Evolutionary conservation across 2,888 invertebrate species (phyloP).

Genomic region (Lamellibrachia columna): DNA sequence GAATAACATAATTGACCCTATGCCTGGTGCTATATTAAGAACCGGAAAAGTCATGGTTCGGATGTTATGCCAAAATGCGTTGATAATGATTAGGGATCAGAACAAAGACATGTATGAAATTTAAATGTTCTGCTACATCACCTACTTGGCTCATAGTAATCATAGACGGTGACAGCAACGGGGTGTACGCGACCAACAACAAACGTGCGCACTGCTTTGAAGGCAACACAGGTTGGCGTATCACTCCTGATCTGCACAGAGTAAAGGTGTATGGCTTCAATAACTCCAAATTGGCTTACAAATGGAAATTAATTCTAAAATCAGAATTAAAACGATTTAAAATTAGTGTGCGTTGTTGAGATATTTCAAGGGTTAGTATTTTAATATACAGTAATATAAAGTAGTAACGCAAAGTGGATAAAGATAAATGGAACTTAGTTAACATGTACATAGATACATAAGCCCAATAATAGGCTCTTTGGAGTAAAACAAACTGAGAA

Average conservation of each 20-base stretch:
- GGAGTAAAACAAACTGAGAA: too few relatives aligned
- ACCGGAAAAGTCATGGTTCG: too few relatives aligned
- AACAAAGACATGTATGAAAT: background rate
- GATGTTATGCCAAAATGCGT: too few relatives aligned
- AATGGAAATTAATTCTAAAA: too few relatives aligned
- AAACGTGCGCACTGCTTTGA: conserved; percentile 31
- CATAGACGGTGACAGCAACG: conserved; percentile 51
- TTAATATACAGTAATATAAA: background rate
- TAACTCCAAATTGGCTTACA: background rate
- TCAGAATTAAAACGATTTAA: too few relatives aligned
- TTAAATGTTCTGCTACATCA: background rate
- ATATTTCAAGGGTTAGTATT: background rate
- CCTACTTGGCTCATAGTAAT: conserved; percentile 57
- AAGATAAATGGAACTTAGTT: too few relatives aligned
- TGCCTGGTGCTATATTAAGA: too few relatives aligned
- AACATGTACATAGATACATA: too few relatives aligned
- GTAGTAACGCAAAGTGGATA: too few relatives aligned
- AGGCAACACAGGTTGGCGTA: conserved; percentile 37
- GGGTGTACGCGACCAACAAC: conserved; percentile 40
- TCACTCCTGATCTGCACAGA: conserved; percentile 32
- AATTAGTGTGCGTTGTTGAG: too few relatives aligned
- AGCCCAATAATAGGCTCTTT: too few relatives aligned
- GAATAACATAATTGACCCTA: too few relatives aligned
- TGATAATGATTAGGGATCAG: background rate
- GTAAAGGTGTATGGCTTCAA: conserved; percentile 7